Evolutionary conservation across 2,113 vertebrate species (phyloP).

Genomic region (Scortum barcoo): DNA sequence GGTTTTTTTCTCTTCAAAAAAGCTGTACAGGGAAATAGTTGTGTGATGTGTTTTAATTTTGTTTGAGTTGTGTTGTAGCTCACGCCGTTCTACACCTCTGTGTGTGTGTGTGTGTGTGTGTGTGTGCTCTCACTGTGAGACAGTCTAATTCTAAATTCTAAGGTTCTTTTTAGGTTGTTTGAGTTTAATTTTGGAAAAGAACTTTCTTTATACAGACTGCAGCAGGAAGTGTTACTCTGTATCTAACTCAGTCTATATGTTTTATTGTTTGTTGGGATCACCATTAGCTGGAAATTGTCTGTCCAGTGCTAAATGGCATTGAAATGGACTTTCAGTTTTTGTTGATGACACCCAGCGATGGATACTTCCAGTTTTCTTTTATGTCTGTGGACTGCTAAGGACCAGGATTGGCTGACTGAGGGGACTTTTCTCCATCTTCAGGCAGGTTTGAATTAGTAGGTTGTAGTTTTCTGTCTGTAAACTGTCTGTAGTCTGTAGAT

Average conservation of each 20-base stretch:
- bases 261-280: too few species aligned
- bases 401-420: not conserved
- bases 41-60: not conserved
- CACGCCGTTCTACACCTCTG: not conserved
- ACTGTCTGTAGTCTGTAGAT: not conserved
- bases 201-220: not conserved
- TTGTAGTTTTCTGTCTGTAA: too few species aligned
- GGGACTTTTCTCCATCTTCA: not conserved
- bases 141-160: not conserved
- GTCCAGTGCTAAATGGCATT: not conserved
- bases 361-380: not conserved
- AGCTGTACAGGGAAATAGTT: not conserved
- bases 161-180: too few species aligned
- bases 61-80: not conserved
- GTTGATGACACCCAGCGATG: not conserved
- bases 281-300: too few species aligned
- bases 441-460: not conserved
- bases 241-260: not conserved
- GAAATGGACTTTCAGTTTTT: not conserved
- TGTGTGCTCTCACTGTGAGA: too few species aligned
- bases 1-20: not conserved
- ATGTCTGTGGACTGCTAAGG: not conserved
- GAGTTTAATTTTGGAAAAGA: not conserved
- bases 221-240: not conserved
- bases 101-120: not conserved